phyloP scores from a whole-genome alignment of 2,888 invertebrate genomes.

The Polymixis flavicincta region DNA sequence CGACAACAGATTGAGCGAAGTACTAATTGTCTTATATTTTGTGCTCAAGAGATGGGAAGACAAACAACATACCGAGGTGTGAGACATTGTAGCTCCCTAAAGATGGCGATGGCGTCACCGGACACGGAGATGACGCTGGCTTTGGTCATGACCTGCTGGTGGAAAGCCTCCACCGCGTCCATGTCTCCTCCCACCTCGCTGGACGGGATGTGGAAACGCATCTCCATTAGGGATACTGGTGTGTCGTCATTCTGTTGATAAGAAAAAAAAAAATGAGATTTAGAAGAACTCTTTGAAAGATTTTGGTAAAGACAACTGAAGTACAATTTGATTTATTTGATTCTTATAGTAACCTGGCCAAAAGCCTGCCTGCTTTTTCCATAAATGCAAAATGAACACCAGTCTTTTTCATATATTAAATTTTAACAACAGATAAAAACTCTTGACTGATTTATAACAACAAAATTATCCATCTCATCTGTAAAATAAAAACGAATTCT shows the following conservation, averaged over 20 bases:
- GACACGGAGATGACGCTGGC: conserved; percentile 99
- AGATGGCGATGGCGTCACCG: conserved; percentile 99
- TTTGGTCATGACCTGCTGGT: conserved; percentile 98
- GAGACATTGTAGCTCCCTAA: conserved; percentile 98
- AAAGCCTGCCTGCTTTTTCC: background rate
- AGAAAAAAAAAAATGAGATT: conserved; percentile 57
- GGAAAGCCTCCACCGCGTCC: conserved; percentile 99
- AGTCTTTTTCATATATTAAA: background rate
- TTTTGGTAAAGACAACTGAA: too few relatives aligned
- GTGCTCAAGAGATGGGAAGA: background rate
- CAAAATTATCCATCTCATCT: background rate
- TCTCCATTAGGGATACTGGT: conserved; percentile 98
- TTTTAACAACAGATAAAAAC: background rate
- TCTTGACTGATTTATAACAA: background rate
- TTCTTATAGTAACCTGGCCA: background rate
- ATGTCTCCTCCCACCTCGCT: conserved; percentile 96
- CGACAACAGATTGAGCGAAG: background rate
- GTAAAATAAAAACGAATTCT: background rate
- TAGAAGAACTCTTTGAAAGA: background rate
- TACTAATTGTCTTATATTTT: background rate
- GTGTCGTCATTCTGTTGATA: conserved; percentile 97
- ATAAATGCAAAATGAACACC: too few relatives aligned
- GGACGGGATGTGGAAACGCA: conserved; percentile 99
- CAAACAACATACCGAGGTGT: conserved; percentile 95
- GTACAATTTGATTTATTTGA: background rate